Evolutionary conservation across 2,888 invertebrate species (phyloP).

Genomic region (Athalia circularis): DNA sequence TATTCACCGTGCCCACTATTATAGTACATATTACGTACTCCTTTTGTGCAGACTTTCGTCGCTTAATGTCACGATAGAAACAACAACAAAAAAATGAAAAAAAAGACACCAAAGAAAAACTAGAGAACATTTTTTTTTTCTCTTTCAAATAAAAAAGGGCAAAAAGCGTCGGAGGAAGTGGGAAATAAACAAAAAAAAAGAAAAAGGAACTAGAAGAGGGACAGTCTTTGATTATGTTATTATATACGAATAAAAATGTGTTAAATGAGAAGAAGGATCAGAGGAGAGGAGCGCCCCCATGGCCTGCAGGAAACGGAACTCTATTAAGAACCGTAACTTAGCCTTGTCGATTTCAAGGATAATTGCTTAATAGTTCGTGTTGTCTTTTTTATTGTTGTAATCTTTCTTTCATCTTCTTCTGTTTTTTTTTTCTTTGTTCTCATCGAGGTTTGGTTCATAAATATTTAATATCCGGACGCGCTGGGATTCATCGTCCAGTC

Average conservation of each 20-base stretch:
- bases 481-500: neutral
- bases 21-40: too few species aligned
- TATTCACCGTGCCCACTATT: too few species aligned
- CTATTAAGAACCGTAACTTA: constrained; percentile 60
- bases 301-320: constrained; percentile 63
- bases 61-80: too few species aligned
- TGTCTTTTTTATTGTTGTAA: constrained; percentile 51
- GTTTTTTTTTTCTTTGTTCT: neutral
- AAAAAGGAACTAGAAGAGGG: neutral
- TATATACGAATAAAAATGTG: neutral
- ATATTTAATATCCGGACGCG: constrained; percentile 28
- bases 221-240: neutral
- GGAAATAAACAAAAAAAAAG: neutral
- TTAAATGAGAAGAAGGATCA: too few species aligned
- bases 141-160: too few species aligned
- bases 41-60: too few species aligned
- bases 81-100: too few species aligned
- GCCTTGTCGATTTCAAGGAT: constrained; percentile 65
- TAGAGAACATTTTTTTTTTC: too few species aligned
- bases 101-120: too few species aligned
- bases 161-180: neutral
- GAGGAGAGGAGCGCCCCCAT: constrained; percentile 26
- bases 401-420: neutral
- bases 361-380: constrained; percentile 67
- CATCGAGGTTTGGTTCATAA: constrained; percentile 32